These are phyloP conservation scores for Palythoa caribaeorum DNA, from an alignment of 92 coral and sea anemone genomes.

Conservation along the genomic window DNA sequence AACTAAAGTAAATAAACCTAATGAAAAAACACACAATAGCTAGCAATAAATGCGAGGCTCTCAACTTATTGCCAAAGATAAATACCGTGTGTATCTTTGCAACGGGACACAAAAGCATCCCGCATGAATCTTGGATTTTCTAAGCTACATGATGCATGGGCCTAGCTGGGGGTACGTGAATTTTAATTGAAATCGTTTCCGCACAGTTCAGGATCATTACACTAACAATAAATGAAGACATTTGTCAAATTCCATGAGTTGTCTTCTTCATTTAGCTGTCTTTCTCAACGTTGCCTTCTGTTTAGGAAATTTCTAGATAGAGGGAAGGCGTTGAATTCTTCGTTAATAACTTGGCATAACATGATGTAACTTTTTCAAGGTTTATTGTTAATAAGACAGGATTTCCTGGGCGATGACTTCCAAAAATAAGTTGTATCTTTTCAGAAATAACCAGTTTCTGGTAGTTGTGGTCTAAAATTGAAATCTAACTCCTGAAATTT, in stretches of 20 bases:
- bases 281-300: background rate
- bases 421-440: background rate
- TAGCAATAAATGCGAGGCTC: conserved; percentile 57
- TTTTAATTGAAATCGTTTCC: conserved; percentile 53
- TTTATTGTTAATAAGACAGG: conserved; percentile 6
- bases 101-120: conserved; percentile 52
- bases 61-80: conserved; percentile 54
- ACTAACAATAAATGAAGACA: conserved; percentile 24
- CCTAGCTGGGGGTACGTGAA: conserved; percentile 77
- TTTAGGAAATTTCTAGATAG: background rate
- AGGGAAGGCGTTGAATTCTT: conserved; percentile 4
- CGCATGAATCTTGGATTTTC: conserved; percentile 54
- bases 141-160: conserved; percentile 57
- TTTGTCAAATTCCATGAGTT: conserved; percentile 57
- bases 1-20: conserved; percentile 96
- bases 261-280: background rate
- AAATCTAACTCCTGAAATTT: background rate
- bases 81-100: conserved; percentile 64
- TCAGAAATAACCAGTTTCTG: background rate
- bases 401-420: conserved; percentile 16
- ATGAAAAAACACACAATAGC: conserved; percentile 88
- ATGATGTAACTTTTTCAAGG: background rate
- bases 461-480: too few relatives aligned
- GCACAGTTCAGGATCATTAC: conserved; percentile 53
- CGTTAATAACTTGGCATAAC: background rate